A percentile compares a stretch with the other conserved stretches of the same genome.
phyloP scores from a whole-genome alignment of 2,113 vertebrate species.

The Struthio camelus region DNA sequence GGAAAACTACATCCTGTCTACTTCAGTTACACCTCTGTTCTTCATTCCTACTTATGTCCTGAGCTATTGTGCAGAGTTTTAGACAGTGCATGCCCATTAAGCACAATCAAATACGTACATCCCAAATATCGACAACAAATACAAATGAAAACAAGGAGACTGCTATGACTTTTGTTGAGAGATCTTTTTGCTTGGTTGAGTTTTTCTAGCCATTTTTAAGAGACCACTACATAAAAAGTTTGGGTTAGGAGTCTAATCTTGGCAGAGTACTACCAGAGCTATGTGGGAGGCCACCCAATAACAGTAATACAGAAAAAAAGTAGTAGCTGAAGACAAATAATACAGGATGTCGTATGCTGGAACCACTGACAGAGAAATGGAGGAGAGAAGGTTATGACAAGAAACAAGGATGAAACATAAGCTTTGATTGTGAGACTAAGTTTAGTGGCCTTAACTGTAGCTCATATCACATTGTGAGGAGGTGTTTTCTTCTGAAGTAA shows the following conservation, averaged over 20 bases:
- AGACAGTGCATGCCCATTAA: background rate
- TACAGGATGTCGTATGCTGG: rapidly evolving
- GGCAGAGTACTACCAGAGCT: background rate
- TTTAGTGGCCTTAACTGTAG: background rate
- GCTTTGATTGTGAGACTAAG: background rate
- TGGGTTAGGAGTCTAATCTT: background rate
- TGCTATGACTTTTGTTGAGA: background rate
- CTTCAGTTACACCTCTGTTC: background rate
- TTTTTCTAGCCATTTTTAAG: background rate
- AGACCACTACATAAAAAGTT: background rate
- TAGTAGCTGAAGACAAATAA: background rate
- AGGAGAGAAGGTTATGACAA: background rate
- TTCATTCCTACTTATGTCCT: background rate
- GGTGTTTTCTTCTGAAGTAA: background rate
- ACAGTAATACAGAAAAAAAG: background rate
- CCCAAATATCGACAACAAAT: background rate
- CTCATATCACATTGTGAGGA: background rate
- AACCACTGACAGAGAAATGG: background rate
- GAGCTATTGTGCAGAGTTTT: background rate
- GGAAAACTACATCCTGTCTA: background rate
- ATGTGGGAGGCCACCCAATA: background rate
- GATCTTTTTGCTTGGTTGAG: background rate
- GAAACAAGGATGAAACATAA: background rate
- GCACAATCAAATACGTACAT: background rate
- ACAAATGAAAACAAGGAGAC: background rate